phyloP scores from a whole-genome alignment of 2,888 invertebrate species.

The Clistopyga incitator region DNA sequence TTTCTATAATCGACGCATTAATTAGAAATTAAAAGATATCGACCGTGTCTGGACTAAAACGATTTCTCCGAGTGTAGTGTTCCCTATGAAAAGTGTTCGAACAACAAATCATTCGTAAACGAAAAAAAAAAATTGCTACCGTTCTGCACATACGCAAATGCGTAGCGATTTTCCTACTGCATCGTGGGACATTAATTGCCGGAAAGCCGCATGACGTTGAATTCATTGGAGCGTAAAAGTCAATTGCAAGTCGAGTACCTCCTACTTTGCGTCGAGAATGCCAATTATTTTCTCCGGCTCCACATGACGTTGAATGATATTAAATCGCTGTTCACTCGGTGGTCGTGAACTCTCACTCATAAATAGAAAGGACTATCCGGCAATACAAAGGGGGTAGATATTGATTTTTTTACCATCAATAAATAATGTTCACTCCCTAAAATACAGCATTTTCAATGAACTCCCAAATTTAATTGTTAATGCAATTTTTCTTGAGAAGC shows the following conservation, averaged over 20 bases:
- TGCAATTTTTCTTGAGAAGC: too few relatives aligned
- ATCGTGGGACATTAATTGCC: constrained; percentile 20
- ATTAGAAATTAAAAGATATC: too few relatives aligned
- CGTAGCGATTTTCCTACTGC: neutral
- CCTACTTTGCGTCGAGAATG: neutral
- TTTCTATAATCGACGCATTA: too few relatives aligned
- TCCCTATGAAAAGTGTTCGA: neutral
- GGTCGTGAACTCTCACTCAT: constrained; percentile 1
- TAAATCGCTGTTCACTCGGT: neutral
- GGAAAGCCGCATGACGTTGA: constrained; percentile 30
- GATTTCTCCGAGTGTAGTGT: neutral
- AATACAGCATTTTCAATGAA: too few relatives aligned
- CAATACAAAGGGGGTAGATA: neutral
- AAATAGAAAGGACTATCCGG: neutral
- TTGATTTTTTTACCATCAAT: too few relatives aligned
- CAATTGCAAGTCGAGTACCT: constrained; percentile 14
- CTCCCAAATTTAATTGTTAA: too few relatives aligned
- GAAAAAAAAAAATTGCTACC: neutral
- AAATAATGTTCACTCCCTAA: too few relatives aligned
- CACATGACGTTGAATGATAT: constrained; percentile 13
- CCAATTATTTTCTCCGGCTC: constrained; percentile 34
- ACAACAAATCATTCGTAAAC: neutral
- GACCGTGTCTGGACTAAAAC: neutral
- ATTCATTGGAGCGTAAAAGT: constrained; percentile 27
- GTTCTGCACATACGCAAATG: neutral